Conservation (phyloP, 2,797 vertebrate genomes). For the Botia almorhae region DNA sequence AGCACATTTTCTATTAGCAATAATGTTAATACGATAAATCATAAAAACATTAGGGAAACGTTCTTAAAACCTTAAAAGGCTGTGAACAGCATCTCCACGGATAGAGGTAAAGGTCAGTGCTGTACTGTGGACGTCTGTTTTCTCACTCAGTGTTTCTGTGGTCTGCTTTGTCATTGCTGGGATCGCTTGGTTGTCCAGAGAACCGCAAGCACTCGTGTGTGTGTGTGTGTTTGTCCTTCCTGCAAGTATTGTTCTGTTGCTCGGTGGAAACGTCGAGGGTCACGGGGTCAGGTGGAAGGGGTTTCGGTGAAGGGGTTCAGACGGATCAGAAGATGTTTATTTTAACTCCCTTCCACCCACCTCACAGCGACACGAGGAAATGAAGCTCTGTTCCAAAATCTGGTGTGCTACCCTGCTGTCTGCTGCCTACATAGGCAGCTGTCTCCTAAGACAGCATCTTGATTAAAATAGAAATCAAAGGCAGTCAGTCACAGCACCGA, state of each 20-base stretch:
- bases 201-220: background rate
- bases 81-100: constrained; percentile 24
- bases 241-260: background rate
- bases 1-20: too few species aligned
- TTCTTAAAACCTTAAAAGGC: background rate
- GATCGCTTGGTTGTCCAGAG: background rate
- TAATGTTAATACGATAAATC: too few species aligned
- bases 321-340: background rate
- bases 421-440: background rate
- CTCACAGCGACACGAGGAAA: background rate
- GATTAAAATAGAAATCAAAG: too few species aligned
- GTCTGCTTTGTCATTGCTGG: constrained; percentile 28
- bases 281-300: background rate
- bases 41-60: background rate
- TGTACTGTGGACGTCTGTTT: constrained; percentile 11
- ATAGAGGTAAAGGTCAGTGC: constrained; percentile 50
- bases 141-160: constrained; percentile 40
- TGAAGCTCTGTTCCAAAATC: background rate
- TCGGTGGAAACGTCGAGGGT: constrained; percentile 1
- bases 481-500: too few species aligned
- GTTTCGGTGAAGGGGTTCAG: background rate
- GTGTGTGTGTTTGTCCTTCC: background rate
- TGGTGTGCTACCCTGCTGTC: background rate
- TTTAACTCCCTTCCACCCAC: constrained; percentile 42
- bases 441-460: background rate